Conservation (phyloP, 2,113 vertebrate species). For the Sprattus sprattus region DNA sequence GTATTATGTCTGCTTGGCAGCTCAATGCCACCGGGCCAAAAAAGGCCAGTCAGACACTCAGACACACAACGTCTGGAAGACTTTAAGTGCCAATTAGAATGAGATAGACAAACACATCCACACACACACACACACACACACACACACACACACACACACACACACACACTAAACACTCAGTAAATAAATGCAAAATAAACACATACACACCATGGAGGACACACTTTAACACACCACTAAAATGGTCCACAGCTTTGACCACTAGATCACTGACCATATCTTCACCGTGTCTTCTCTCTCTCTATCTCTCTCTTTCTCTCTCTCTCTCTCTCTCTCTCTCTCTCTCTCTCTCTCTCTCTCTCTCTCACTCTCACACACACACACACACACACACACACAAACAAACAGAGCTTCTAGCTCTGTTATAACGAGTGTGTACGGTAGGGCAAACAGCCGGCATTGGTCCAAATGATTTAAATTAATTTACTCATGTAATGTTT, state of each 20-base stretch:
- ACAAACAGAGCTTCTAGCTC: conserved; percentile 34
- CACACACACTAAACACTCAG: background rate
- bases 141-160: background rate
- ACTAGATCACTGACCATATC: background rate
- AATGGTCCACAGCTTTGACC: background rate
- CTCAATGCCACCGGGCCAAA: conserved; percentile 13
- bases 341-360: background rate
- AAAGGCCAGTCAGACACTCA: background rate
- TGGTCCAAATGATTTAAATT: conserved; percentile 34
- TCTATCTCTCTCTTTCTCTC: background rate
- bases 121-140: too few species aligned
- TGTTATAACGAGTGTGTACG: conserved; percentile 45
- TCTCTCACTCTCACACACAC: background rate
- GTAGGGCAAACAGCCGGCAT: conserved; percentile 33
- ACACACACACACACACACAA: background rate
- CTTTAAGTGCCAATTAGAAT: background rate
- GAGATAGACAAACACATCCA: too few species aligned
- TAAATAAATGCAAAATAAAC: background rate
- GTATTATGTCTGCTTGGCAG: conserved; percentile 48
- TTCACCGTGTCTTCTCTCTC: background rate
- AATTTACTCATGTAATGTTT: conserved; percentile 5
- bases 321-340: background rate
- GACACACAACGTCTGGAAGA: conserved; percentile 11
- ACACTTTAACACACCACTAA: background rate
- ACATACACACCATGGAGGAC: background rate